Conservation (phyloP, 92 coral and sea anemone species). For the Siderastrea siderea region DNA sequence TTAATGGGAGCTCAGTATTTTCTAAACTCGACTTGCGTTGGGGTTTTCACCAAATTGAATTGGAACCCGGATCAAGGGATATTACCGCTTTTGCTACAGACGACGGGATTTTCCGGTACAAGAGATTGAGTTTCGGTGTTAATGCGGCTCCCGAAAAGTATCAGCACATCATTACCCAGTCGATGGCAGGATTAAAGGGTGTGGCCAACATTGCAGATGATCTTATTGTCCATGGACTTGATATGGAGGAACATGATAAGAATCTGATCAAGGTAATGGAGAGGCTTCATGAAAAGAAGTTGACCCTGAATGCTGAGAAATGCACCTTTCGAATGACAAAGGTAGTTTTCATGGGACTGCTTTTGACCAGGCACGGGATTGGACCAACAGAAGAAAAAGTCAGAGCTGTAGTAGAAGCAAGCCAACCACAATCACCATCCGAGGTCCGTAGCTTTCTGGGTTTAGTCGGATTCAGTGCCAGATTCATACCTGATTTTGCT, state of each 20-base stretch:
- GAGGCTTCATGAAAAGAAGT: slow-evolving; percentile 34
- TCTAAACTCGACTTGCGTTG: slow-evolving; percentile 42
- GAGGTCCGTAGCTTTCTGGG: slow-evolving; percentile 50
- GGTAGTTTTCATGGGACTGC: slow-evolving; percentile 45
- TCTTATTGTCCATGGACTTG: slow-evolving; percentile 33
- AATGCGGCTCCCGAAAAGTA: slow-evolving; percentile 69
- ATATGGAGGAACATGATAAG: too few relatives aligned
- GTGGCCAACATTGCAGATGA: slow-evolving; percentile 51
- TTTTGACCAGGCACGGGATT: slow-evolving; percentile 40
- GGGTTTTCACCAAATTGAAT: slow-evolving; percentile 55
- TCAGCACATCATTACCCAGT: slow-evolving; percentile 52
- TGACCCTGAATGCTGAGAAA: slow-evolving; percentile 40
- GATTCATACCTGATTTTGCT: slow-evolving; percentile 48
- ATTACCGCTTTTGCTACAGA: slow-evolving; percentile 61
- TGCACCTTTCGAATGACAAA: too few relatives aligned
- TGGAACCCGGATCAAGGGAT: slow-evolving; percentile 27
- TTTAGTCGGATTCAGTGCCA: not conserved
- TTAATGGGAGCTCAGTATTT: slow-evolving; percentile 54
- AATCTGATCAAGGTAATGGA: too few relatives aligned
- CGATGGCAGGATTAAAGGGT: slow-evolving; percentile 35
- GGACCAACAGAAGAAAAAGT: slow-evolving; percentile 50
- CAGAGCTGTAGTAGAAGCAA: slow-evolving; percentile 47
- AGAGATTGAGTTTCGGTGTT: slow-evolving; percentile 47
- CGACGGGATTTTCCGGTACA: slow-evolving; percentile 55
- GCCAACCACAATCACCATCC: slow-evolving; percentile 35